These are phyloP conservation scores for Mesembrinibis cayennensis DNA, from an alignment of 2,113 vertebrate species.

Conservation along the genomic window DNA sequence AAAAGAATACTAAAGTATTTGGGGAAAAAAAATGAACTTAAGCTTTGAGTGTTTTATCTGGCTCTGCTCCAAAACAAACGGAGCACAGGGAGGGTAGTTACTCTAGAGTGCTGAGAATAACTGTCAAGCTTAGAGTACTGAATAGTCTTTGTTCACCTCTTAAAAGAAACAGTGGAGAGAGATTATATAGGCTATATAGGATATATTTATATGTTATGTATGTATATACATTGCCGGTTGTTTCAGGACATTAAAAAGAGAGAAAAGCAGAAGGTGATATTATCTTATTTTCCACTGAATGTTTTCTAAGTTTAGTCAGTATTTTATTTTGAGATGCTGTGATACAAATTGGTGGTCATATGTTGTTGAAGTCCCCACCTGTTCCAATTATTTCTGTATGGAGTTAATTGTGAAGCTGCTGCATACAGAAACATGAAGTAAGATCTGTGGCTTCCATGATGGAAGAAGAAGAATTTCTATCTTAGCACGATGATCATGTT, in stretches of 20 bases:
- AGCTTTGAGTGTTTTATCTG: conserved; percentile 54
- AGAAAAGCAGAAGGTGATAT: not conserved
- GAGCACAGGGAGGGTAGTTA: conserved; percentile 7
- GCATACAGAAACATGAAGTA: not conserved
- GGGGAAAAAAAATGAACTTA: not conserved
- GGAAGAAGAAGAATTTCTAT: not conserved
- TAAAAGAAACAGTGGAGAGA: not conserved
- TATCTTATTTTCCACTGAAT: not conserved
- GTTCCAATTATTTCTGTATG: not conserved
- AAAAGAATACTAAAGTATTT: conserved; percentile 40
- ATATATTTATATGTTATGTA: not conserved
- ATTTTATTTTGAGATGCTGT: not conserved
- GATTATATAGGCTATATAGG: not conserved
- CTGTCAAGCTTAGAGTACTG: conserved; percentile 33
- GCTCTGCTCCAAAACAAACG: conserved; percentile 65
- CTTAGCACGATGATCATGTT: not conserved
- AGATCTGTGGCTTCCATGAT: not conserved
- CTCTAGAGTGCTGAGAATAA: conserved; percentile 28
- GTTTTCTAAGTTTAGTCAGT: not conserved
- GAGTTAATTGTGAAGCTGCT: not conserved
- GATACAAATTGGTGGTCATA: not conserved
- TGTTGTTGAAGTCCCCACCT: not conserved
- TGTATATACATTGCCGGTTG: not conserved
- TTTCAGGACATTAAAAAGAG: not conserved
- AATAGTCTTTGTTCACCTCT: conserved; percentile 58